Evolutionary conservation across 2,888 invertebrate species (phyloP).

Genomic region (Drosophila tanythrix): DNA sequence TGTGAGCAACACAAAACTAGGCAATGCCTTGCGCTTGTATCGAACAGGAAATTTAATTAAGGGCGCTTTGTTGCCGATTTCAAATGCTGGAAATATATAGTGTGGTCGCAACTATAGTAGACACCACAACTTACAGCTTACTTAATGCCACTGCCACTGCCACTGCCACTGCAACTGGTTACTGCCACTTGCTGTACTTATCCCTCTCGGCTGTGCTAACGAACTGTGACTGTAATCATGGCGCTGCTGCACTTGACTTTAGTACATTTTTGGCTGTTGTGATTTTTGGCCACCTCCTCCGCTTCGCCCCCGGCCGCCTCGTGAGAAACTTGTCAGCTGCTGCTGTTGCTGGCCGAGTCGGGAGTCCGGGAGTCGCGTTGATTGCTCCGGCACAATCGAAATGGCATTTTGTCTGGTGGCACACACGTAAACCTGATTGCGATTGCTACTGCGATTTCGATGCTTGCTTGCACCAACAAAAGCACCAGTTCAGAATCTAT

Average conservation of each 20-base stretch:
- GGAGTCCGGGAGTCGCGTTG: constrained; percentile 40
- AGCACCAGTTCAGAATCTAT: constrained; percentile 44
- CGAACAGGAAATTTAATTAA: constrained; percentile 77
- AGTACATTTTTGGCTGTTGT: constrained; percentile 40
- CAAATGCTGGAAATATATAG: constrained; percentile 32
- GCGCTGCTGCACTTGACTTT: constrained; percentile 68
- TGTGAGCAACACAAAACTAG: constrained; percentile 52
- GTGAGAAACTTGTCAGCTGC: constrained; percentile 72
- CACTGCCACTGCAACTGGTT: not conserved
- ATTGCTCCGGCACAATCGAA: constrained; percentile 60
- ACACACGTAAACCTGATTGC: constrained; percentile 40
- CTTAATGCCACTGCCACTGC: constrained; percentile 17
- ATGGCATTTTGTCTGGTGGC: constrained; percentile 44
- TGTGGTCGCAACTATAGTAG: constrained; percentile 5
- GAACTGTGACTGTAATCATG: constrained; percentile 65
- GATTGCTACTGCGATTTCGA: constrained; percentile 54
- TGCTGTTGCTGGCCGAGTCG: not conserved
- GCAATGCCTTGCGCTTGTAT: constrained; percentile 52
- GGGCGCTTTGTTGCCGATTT: constrained; percentile 49
- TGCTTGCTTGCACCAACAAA: constrained; percentile 30
- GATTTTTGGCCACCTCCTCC: constrained; percentile 22
- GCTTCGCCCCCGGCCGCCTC: constrained; percentile 9
- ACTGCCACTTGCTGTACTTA: constrained; percentile 12
- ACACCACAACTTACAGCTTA: constrained; percentile 46
- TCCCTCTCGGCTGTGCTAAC: constrained; percentile 43